Evolutionary conservation across 2,797 vertebrate genomes (phyloP).

Genomic region (Bovichtus diacanthus): DNA sequence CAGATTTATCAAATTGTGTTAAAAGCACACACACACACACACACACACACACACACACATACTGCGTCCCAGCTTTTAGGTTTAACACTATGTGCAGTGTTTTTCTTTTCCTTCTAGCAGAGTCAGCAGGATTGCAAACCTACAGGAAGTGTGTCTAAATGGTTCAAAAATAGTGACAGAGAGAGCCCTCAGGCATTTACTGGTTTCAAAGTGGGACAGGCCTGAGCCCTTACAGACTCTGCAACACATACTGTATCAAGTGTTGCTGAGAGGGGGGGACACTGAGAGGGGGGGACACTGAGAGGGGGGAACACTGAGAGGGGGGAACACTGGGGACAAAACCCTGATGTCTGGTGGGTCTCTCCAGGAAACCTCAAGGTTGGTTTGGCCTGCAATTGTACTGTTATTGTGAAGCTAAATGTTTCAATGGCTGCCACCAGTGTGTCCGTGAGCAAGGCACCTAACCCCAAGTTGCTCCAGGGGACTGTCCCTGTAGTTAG

Average conservation of each 20-base stretch:
- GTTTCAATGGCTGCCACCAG: no score
- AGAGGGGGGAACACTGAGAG: no score
- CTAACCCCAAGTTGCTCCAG: no score
- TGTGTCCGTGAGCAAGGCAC: no score
- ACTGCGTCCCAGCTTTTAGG: background rate
- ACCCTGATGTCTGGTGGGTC: background rate
- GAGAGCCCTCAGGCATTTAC: background rate
- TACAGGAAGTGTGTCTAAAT: background rate
- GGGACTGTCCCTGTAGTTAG: no score
- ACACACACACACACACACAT: no score
- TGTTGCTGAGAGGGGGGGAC: no score
- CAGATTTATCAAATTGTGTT: background rate
- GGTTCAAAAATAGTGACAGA: background rate
- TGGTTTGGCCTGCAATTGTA: no score
- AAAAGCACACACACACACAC: no score
- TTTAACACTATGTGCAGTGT: background rate
- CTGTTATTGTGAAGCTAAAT: no score
- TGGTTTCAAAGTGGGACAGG: background rate
- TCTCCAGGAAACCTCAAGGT: background rate
- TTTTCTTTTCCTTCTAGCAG: background rate
- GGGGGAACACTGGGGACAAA: background rate
- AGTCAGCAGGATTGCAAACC: constrained; percentile 6
- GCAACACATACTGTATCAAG: no score
- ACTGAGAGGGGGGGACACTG: no score
- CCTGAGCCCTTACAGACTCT: background rate